Evolutionary conservation across 2,113 vertebrate species (phyloP).

Genomic region (Phalacrocorax carbo): DNA sequence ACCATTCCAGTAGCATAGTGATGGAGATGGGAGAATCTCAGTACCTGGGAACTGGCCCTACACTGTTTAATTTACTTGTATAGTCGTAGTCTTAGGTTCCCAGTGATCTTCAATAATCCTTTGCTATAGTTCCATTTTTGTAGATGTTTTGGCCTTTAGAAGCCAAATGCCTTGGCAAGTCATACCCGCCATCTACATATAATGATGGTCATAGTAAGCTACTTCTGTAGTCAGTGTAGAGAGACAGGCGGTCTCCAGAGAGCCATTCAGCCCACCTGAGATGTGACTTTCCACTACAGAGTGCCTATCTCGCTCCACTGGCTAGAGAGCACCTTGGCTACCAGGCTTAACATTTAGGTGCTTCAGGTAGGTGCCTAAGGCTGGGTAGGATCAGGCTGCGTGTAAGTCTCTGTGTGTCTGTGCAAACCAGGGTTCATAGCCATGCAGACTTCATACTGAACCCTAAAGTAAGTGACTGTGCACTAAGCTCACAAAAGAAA

Average conservation of each 20-base stretch:
- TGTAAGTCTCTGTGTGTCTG: not conserved
- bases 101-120: not conserved
- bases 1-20: fast-evolving
- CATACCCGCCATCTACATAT: not conserved
- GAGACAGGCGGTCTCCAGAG: not conserved
- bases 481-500: not conserved
- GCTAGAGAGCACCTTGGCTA: not conserved
- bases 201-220: not conserved
- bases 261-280: not conserved
- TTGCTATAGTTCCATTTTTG: not conserved
- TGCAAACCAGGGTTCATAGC: not conserved
- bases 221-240: not conserved
- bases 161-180: not conserved
- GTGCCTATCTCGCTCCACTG: not conserved
- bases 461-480: not conserved
- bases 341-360: not conserved
- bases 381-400: not conserved
- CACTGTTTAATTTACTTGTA: not conserved
- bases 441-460: not conserved
- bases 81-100: not conserved
- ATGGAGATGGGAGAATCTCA: not conserved
- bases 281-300: not conserved
- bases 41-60: not conserved
- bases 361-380: not conserved
- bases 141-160: not conserved